phyloP scores from a whole-genome alignment of 2,888 invertebrate species.

The Unio delphinus region DNA sequence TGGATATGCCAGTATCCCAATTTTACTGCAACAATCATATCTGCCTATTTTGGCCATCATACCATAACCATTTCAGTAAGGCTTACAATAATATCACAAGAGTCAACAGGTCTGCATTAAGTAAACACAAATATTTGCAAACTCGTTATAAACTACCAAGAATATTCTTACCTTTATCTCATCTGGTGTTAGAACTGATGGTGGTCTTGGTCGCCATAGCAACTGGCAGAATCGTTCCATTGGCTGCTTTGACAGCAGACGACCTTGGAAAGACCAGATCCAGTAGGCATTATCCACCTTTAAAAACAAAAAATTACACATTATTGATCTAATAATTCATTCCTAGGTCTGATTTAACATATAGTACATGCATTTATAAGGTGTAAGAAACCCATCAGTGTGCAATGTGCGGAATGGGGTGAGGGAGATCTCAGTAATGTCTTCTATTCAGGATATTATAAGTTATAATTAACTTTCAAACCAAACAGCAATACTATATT shows the following conservation, averaged over 20 bases:
- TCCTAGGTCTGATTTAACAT: too few relatives aligned
- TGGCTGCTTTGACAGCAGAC: constrained; percentile 84
- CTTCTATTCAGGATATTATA: too few relatives aligned
- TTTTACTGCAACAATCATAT: too few relatives aligned
- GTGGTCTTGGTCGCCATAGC: constrained; percentile 95
- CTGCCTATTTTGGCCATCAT: too few relatives aligned
- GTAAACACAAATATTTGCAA: neutral
- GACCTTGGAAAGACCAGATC: constrained; percentile 97
- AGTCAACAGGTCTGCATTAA: neutral
- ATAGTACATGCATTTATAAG: too few relatives aligned
- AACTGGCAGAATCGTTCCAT: constrained; percentile 95
- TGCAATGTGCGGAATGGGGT: too few relatives aligned
- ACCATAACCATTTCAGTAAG: neutral
- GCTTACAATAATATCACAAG: neutral
- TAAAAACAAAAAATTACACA: constrained; percentile 10
- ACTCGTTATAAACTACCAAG: neutral
- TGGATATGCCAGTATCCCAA: too few relatives aligned
- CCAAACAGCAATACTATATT: too few relatives aligned
- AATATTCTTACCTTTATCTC: constrained; percentile 77
- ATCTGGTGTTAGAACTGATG: constrained; percentile 85
- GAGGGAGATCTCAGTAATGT: too few relatives aligned
- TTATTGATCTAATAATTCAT: too few relatives aligned
- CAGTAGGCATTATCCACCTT: constrained; percentile 87
- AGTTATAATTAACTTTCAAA: too few relatives aligned
- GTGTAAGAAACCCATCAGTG: too few relatives aligned